Base-by-base conservation (phyloP, 35 echinoderm and acorn worm species). In the Apostichopus parvimensis region DNA sequence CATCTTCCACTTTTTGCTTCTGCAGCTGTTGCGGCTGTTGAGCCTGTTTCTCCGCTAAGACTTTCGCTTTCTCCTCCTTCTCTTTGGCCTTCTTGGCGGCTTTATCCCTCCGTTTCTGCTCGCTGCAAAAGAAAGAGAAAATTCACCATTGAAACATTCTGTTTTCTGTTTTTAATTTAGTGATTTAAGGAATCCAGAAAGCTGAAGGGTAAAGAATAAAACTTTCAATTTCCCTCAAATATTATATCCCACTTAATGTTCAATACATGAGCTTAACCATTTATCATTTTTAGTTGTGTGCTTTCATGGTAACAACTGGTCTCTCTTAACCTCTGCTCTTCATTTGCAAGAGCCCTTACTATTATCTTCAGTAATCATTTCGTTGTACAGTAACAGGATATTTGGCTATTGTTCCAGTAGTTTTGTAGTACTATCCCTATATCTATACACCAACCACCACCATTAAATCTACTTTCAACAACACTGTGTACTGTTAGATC, bases 61-160 rank as follows among this genome's bases (percentile, higher is more conserved):
- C 94, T 58, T 95, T 93, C 2, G 94, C 93, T 70, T 98, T 98
- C 77, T 98, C 97, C 66, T 98, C 97, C 82, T 98, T 98, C 66
- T 98, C 97, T 45, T 96, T 92, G 61, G 97, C 97, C 91, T 98
- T 98, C 91, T 94, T 94, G 71, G 93, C 97, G 28, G 97, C 97
- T 76, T 98, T 98, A 58, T 93, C 97, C 56, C 97, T 83, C 93
- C 97, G 86, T 87, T 98, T 98, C 91, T 90, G 91, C 68, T 98
- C 97, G 91, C 97, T 98, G 45, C 28, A 8, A 17, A 78, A 34
- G 5, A 88, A 88, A 5, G 66, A 73, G 11, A 52, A 21, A 45
- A 45, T 45, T 45, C 34, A 45, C 34, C 34, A 45, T 45, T 45
- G 34, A 45, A 84, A 84, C 52, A 84, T 20, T 28, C 13, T 10